Evolutionary conservation across 2,888 invertebrate genomes (phyloP).

Genomic region (Sphaerophoria rueppellii): DNA sequence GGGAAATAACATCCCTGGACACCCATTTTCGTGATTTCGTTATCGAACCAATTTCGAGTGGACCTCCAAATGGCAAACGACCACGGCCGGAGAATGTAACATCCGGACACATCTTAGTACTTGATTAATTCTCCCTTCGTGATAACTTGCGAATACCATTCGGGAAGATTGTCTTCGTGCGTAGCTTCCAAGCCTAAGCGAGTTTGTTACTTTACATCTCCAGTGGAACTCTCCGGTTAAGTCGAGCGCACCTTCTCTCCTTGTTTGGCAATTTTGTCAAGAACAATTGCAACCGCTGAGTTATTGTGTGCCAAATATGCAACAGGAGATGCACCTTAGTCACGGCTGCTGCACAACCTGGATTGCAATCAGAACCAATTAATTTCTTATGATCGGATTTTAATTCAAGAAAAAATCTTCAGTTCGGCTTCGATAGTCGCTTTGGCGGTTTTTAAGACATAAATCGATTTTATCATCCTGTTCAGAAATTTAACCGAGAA

Average conservation of each 20-base stretch:
- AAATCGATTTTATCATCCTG: constrained; percentile 89
- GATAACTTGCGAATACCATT: constrained; percentile 98
- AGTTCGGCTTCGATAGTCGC: constrained; percentile 84
- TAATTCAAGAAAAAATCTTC: constrained; percentile 86
- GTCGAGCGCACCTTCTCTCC: constrained; percentile 87
- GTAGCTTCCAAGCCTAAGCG: constrained; percentile 95
- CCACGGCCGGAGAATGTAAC: constrained; percentile 99
- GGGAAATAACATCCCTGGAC: constrained; percentile 99
- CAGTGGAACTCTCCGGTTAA: constrained; percentile 82
- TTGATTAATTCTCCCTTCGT: constrained; percentile 98
- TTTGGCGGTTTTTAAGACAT: constrained; percentile 88
- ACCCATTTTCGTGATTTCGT: constrained; percentile 93
- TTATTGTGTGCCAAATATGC: constrained; percentile 72
- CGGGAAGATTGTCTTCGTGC: constrained; percentile 95
- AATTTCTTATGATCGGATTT: constrained; percentile 90
- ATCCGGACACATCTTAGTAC: constrained; percentile 99
- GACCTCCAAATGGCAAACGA: constrained; percentile 97
- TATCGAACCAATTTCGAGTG: constrained; percentile 93
- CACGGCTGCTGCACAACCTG: constrained; percentile 80
- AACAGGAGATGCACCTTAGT: constrained; percentile 76
- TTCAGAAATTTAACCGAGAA: constrained; percentile 81
- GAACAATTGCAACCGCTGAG: background rate
- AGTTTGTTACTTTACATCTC: constrained; percentile 92
- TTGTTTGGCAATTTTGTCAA: constrained; percentile 83
- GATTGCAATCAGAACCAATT: constrained; percentile 85